Evolutionary conservation across 23 tunicate genomes (phyloP).

Genomic region (Trididemnum nubilum): DNA sequence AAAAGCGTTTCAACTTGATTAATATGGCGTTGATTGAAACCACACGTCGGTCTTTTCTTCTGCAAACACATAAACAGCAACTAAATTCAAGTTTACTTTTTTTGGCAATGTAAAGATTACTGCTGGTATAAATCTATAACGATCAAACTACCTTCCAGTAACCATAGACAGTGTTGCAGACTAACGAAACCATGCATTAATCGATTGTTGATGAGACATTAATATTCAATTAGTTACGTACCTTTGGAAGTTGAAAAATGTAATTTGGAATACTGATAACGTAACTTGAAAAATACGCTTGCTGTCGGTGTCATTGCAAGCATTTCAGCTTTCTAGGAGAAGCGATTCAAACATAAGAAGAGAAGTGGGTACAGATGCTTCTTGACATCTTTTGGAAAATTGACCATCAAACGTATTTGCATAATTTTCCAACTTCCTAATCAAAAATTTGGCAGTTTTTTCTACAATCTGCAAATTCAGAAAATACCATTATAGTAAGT

Average conservation of each 20-base stretch:
- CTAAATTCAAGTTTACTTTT: too few relatives aligned
- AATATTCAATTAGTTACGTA: too few relatives aligned
- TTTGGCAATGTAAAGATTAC: too few relatives aligned
- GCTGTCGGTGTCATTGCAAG: too few relatives aligned
- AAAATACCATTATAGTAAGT: too few relatives aligned
- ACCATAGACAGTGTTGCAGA: too few relatives aligned
- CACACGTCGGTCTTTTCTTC: neutral
- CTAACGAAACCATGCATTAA: too few relatives aligned
- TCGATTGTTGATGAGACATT: too few relatives aligned
- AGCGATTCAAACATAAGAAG: neutral
- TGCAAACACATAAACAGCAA: neutral
- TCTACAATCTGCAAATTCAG: constrained; percentile 4
- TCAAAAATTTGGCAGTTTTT: constrained; percentile 8
- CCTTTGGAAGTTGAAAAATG: neutral
- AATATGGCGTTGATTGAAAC: neutral
- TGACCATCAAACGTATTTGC: constrained; percentile 2
- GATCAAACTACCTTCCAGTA: too few relatives aligned
- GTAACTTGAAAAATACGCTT: neutral
- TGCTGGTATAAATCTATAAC: too few relatives aligned
- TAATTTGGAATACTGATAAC: neutral
- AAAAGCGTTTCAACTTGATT: neutral
- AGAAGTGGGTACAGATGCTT: neutral
- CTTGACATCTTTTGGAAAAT: neutral
- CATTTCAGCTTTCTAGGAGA: neutral
- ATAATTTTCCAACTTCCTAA: neutral